These are phyloP conservation scores for Microtus oregoni DNA, from an alignment of 2,113 vertebrate genomes.

Conservation along the genomic window DNA sequence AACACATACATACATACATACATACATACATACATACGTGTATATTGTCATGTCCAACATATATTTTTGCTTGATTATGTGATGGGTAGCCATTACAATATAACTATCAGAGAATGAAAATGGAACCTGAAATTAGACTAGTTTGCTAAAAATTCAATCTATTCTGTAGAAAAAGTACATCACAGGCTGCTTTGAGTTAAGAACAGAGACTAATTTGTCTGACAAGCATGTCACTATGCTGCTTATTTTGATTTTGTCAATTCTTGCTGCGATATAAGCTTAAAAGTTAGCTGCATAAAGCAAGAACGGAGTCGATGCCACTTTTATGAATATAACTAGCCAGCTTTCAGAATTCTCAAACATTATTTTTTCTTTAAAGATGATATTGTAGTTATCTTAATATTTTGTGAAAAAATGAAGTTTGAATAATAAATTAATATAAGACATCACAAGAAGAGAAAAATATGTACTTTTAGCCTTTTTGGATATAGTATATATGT, in stretches of 20 bases:
- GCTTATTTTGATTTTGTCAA: not conserved
- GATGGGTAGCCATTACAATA: not conserved
- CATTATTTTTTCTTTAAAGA: not conserved
- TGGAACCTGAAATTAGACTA: not conserved
- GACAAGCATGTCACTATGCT: not conserved
- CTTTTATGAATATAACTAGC: not conserved
- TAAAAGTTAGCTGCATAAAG: not conserved
- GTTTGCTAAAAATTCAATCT: not conserved
- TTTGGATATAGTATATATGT: not conserved
- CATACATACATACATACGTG: too few species aligned
- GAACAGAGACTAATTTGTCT: not conserved
- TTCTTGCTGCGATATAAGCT: not conserved
- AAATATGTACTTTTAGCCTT: not conserved
- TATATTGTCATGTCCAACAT: not conserved
- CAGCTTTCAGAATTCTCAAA: not conserved
- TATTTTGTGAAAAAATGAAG: not conserved
- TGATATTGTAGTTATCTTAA: not conserved
- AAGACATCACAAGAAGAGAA: not conserved
- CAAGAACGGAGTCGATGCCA: not conserved
- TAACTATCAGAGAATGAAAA: not conserved
- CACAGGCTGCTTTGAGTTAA: not conserved
- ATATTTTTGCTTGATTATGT: not conserved
- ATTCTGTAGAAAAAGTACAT: not conserved
- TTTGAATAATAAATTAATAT: not conserved
- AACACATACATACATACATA: not conserved